Evolutionary conservation across 2,888 invertebrate species (phyloP).

Genomic region (Phortica magna): DNA sequence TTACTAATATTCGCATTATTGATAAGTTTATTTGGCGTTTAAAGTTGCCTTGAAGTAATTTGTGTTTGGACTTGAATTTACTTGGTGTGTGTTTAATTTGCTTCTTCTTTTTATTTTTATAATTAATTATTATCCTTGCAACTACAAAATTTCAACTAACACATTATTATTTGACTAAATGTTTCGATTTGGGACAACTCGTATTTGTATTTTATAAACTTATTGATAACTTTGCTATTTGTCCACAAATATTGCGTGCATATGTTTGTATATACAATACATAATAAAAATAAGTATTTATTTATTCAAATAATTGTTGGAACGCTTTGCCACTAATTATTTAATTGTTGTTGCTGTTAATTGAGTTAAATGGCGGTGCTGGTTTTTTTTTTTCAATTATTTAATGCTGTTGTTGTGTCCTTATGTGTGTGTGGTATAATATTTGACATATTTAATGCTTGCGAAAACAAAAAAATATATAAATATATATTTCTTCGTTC

Average conservation of each 20-base stretch:
- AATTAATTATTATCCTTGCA: constrained; percentile 68
- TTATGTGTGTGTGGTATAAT: not conserved
- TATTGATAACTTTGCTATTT: constrained; percentile 29
- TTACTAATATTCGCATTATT: not conserved
- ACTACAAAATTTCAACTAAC: constrained; percentile 66
- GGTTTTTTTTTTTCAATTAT: constrained; percentile 31
- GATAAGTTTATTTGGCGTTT: not conserved
- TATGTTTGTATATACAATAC: constrained; percentile 39
- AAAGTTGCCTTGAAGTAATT: not conserved
- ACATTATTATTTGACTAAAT: constrained; percentile 60
- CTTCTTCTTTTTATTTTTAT: constrained; percentile 23
- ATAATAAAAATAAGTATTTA: not conserved
- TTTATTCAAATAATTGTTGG: constrained; percentile 2
- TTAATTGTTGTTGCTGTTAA: constrained; percentile 47
- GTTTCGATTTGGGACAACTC: constrained; percentile 18
- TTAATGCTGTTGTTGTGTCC: constrained; percentile 9
- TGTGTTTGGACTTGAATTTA: not conserved
- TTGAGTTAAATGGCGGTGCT: constrained; percentile 67
- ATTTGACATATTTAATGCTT: not conserved
- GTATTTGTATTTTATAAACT: constrained; percentile 48
- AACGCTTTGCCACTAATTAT: constrained; percentile 32
- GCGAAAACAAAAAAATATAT: not conserved
- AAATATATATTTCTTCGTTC: not conserved
- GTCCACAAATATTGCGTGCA: constrained; percentile 58
- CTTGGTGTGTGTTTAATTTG: not conserved